A percentile compares a stretch with the other conserved stretches of the same genome.
phyloP scores from a whole-genome alignment of 2,113 vertebrate genomes.

The Lontra canadensis region DNA sequence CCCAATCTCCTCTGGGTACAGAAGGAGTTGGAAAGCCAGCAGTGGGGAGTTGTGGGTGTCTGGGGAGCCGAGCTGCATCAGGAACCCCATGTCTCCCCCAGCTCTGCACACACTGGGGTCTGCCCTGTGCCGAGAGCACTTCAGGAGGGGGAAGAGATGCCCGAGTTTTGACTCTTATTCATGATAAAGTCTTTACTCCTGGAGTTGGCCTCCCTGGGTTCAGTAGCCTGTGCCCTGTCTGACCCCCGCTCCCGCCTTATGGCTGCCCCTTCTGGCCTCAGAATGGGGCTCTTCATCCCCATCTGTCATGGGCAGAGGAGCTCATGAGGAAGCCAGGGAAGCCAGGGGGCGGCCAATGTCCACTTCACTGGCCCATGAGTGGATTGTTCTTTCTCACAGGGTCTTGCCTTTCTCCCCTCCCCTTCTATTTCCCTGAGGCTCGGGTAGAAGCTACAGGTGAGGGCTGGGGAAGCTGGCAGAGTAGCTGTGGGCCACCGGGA shows the following conservation, averaged over 20 bases:
- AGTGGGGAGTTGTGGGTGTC: neutral
- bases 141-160: neutral
- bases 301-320: neutral
- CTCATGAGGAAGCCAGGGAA: neutral
- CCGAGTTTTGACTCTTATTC: neutral
- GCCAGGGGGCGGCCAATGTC: neutral
- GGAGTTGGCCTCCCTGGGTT: neutral
- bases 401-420: neutral
- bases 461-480: neutral
- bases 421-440: neutral
- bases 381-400: neutral
- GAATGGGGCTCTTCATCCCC: neutral
- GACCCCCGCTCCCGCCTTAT: neutral
- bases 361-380: neutral
- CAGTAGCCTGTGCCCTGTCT: neutral
- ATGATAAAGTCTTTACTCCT: neutral
- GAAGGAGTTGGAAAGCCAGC: neutral
- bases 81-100: neutral
- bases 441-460: neutral
- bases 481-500: neutral
- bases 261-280: neutral
- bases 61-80: neutral
- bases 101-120: neutral
- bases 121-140: neutral
- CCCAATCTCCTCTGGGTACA: neutral